Evolutionary conservation across 2,113 vertebrate genomes (phyloP).

Genomic region (Opisthocomus hoazin): DNA sequence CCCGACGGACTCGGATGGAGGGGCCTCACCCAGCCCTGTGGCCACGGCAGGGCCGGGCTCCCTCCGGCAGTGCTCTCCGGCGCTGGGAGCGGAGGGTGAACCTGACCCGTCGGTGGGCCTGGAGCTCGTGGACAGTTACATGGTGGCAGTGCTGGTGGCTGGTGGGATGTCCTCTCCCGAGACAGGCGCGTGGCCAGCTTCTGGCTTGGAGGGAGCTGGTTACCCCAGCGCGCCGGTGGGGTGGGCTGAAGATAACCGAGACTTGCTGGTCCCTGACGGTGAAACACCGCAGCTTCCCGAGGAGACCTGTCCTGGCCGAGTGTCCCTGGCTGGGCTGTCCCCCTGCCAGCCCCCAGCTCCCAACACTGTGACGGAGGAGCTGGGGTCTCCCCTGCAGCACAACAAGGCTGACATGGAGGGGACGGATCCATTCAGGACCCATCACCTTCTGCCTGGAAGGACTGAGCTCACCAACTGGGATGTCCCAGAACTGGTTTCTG

Average conservation of each 20-base stretch:
- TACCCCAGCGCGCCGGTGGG: not conserved
- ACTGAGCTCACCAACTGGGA: not conserved
- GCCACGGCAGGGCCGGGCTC: not conserved
- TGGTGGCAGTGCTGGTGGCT: not conserved
- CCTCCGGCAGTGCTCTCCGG: not conserved
- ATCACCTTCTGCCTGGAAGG: conserved; percentile 5
- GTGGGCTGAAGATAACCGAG: conserved; percentile 55
- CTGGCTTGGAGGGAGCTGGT: not conserved
- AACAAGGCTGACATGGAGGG: not conserved
- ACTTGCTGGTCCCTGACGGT: conserved; percentile 5
- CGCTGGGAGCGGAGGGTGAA: not conserved
- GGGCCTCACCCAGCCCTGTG: conserved; percentile 49
- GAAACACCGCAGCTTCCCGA: not conserved
- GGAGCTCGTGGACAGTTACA: not conserved
- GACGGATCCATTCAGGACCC: not conserved
- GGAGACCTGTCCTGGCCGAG: not conserved
- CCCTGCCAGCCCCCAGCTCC: not conserved
- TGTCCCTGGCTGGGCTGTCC: not conserved
- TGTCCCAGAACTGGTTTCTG: conserved; percentile 29
- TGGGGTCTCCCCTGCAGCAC: conserved; percentile 51
- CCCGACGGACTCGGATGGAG: conserved; percentile 50
- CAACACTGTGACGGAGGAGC: conserved; percentile 26
- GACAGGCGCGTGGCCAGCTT: fast-evolving
- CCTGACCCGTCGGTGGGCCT: not conserved
- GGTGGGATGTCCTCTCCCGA: not conserved